Base-by-base conservation (phyloP, 1,140 invertebrate genomes). In the Brachionus asplanchnoidis region DNA sequence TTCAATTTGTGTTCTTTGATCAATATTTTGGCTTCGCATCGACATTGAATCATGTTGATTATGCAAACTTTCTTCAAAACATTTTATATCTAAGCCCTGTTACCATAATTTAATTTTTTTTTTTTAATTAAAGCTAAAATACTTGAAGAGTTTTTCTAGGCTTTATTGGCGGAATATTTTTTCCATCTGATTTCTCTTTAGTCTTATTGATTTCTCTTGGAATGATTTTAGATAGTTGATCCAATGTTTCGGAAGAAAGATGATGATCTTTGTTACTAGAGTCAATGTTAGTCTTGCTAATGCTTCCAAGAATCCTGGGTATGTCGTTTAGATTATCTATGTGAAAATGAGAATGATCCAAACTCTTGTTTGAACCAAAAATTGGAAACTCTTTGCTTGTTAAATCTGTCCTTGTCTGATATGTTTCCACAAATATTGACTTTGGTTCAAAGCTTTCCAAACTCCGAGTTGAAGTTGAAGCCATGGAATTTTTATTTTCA, bases 271-370 rank as follows among this genome's bases (percentile, higher is more conserved):
- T 20, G 9, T 9, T 20, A 9, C 17, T 60, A 3, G 53, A 60
- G 28, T 32, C 66, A 17, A 42, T 20, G 3, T 73, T 73, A 40
- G 14, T 20, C n/a, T 73, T 46, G 17, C 40, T 40, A 42, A 73
- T 20, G 14, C 68, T 73, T 73, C 36, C n/a, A 7, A 73, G n/a
- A 40, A 73, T 73, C 36, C 9, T n/a, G 7, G 68, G 68, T 40
- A 73, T 42, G n/a, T 73, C 68, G 9, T 73, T 73, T 17, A 73
- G 17, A 23, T 73, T 73, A 40, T 73, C 68, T 20, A 73, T n/a
- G 8, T 20, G 14, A 42, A 73, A 42, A 42, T 73, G 32, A 73
- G 17, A 42, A 40, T 42, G 32, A 40, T 73, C 36, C 17, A 73
- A 40, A 17, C 68, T 73, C 42, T 42, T 40, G 17, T 73, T 73